Conservation (phyloP, 2,888 invertebrate genomes). For the Agrotis clavis region DNA sequence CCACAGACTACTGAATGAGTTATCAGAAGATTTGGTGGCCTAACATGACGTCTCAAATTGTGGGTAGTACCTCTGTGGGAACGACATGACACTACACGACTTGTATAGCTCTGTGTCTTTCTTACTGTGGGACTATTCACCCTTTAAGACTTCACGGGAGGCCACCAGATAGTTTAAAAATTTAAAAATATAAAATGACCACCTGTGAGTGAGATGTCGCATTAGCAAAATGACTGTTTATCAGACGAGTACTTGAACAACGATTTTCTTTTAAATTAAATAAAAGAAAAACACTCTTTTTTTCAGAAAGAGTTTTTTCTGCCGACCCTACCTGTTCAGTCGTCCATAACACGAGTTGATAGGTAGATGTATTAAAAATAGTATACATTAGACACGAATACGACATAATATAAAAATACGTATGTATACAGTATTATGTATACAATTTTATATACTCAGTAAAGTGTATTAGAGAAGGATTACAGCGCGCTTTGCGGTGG, state of each 20-base stretch:
- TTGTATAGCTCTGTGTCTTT: no score
- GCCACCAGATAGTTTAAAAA: background rate
- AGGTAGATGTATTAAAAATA: constrained; percentile 91
- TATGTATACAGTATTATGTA: constrained; percentile 53
- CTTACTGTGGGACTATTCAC: no score
- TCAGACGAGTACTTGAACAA: no score
- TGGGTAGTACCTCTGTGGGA: no score
- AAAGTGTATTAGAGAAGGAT: constrained; percentile 76
- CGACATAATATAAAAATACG: constrained; percentile 81
- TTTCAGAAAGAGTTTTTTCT: constrained; percentile 64
- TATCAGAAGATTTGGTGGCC: background rate
- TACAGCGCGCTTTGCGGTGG: constrained; percentile 71
- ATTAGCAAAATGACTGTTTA: no score
- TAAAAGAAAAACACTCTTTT: no score
- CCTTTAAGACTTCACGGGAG: no score
- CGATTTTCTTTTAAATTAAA: no score
- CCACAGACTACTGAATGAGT: background rate
- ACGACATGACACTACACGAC: no score
- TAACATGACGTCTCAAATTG: no score
- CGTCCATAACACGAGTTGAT: constrained; percentile 91
- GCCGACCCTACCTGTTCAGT: constrained; percentile 82
- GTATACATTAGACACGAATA: constrained; percentile 90
- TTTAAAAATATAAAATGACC: background rate
- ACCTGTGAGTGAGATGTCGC: no score
- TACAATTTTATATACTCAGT: constrained; percentile 50